Percentiles rank a stretch among this genome's conserved stretches.
Conservation (phyloP, 2,888 invertebrate genomes). For the Charanyca ferruginea region DNA sequence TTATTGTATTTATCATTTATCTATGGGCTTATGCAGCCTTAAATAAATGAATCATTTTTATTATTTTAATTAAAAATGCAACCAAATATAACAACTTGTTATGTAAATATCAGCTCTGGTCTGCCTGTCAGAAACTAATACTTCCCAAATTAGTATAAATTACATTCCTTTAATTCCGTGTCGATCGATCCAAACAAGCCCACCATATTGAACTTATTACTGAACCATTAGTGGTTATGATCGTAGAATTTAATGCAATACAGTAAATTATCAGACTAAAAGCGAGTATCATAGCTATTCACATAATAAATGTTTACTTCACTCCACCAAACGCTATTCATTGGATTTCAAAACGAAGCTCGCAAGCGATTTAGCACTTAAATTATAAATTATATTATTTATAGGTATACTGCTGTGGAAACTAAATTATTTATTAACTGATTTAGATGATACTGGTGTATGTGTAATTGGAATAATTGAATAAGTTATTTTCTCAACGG, state of each 20-base stretch:
- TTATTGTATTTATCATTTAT: no score
- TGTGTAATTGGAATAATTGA: slow-evolving; percentile 23
- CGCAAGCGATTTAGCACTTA: slow-evolving; percentile 53
- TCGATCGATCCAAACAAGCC: background rate
- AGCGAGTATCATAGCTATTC: slow-evolving; percentile 37
- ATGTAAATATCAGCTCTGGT: no score
- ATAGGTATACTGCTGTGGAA: slow-evolving; percentile 57
- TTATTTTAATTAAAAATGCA: no score
- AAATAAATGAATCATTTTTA: no score
- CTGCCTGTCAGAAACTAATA: no score
- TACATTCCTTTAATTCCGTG: background rate
- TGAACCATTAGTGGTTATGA: slow-evolving; percentile 7
- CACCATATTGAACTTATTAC: background rate
- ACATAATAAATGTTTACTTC: slow-evolving; percentile 69
- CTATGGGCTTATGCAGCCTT: no score
- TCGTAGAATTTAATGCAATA: slow-evolving; percentile 17
- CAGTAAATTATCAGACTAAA: slow-evolving; percentile 33
- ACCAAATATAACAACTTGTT: no score
- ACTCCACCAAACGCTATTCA: slow-evolving; percentile 69
- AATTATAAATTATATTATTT: slow-evolving; percentile 72
- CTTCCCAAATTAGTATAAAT: background rate
- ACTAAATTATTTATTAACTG: slow-evolving; percentile 55
- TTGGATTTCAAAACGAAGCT: slow-evolving; percentile 71
- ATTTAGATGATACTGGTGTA: slow-evolving; percentile 44
- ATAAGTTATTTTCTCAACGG: slow-evolving; percentile 5